A percentile compares a stretch with the other conserved stretches of the same genome.
Conservation (phyloP, 2,888 invertebrate species). For the Molorchus minor region DNA sequence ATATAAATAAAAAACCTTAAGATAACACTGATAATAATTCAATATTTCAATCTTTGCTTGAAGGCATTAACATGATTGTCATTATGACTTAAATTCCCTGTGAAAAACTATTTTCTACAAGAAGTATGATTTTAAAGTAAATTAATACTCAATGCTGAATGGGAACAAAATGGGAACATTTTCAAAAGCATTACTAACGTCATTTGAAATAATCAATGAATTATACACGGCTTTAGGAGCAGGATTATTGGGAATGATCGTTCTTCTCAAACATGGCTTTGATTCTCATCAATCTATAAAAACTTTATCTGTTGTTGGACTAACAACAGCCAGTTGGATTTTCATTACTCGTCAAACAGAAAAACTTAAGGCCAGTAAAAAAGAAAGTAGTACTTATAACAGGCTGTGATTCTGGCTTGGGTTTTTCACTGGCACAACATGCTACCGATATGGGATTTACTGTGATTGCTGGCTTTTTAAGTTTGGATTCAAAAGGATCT, state of each 20-base stretch:
- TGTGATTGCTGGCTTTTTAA: constrained; percentile 81
- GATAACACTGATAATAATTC: no score
- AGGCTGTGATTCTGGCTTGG: constrained; percentile 88
- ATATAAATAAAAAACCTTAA: no score
- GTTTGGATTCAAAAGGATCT: constrained; percentile 70
- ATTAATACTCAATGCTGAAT: not conserved
- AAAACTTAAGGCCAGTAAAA: constrained; percentile 41
- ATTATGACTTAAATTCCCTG: constrained; percentile 13
- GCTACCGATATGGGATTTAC: constrained; percentile 71
- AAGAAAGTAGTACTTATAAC: constrained; percentile 73
- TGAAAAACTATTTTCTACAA: not conserved
- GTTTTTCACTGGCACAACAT: constrained; percentile 75
- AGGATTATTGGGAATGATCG: constrained; percentile 55
- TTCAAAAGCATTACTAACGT: constrained; percentile 38
- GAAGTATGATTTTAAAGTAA: not conserved
- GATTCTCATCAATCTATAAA: constrained; percentile 50
- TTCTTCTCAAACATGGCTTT: constrained; percentile 55
- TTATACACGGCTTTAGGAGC: constrained; percentile 56
- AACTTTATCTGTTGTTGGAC: constrained; percentile 49
- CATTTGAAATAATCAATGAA: constrained; percentile 59
- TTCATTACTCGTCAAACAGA: constrained; percentile 48
- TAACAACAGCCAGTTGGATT: constrained; percentile 53
- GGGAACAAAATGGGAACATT: constrained; percentile 40
- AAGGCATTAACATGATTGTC: constrained; percentile 2
- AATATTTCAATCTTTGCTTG: no score